Percentiles rank a stretch among this genome's conserved stretches.
Conservation (phyloP, 2,113 vertebrate species). For the Circaetus gallicus region DNA sequence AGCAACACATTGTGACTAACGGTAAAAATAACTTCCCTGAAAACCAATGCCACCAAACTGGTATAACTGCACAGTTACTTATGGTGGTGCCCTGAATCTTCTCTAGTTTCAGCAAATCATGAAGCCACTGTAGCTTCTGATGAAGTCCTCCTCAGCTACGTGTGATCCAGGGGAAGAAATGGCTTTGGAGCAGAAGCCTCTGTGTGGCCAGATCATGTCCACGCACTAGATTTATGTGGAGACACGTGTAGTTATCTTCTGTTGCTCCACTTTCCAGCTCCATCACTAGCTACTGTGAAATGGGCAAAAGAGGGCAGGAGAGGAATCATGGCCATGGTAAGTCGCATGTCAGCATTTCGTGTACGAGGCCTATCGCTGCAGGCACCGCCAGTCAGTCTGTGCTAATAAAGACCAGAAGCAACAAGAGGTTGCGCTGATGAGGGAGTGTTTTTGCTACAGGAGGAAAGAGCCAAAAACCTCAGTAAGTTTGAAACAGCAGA, state of each 20-base stretch:
- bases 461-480: background rate
- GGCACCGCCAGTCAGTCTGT: background rate
- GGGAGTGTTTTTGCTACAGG: background rate
- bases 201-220: background rate
- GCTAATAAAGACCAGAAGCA: background rate
- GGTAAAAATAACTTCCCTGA: background rate
- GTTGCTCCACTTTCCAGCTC: background rate
- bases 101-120: background rate
- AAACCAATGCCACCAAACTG: background rate
- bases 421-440: fast-evolving
- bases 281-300: background rate
- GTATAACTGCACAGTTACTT: background rate
- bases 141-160: background rate
- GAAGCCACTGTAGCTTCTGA: background rate
- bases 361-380: fast-evolving
- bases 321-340: background rate
- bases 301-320: background rate
- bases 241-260: background rate
- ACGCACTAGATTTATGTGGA: background rate
- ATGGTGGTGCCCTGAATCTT: background rate
- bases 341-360: background rate
- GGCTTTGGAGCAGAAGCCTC: background rate
- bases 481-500: background rate
- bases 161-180: background rate
- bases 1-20: background rate